Base-by-base conservation (phyloP, 2,888 invertebrate species). In the Pharmacophagus antenor region DNA sequence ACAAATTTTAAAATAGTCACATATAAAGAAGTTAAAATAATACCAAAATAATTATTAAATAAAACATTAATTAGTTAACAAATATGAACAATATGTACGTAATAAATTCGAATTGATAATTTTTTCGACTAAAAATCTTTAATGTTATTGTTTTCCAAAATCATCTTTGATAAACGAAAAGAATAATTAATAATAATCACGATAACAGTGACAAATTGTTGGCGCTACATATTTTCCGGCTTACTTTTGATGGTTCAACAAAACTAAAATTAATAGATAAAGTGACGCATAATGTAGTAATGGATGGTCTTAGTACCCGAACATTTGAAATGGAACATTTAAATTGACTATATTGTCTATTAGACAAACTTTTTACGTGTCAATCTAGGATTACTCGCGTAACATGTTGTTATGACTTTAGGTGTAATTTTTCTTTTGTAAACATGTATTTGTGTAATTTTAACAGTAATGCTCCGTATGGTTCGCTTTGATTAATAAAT, bases 321-420 rank as follows among this genome's bases (percentile, higher is more conserved):
- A 79, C 80, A 78, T 80, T 82, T 77, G 75, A 84, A 79, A 74
- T 72, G 79, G 76, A 74, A 76, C 80, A 85, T 85, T 88, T 84
- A 80, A 77, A 68, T 78, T 77, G 80, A 79, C 84, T 78, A 75
- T 77, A 70, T 84, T 76, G 73, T 74, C 76, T 81, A 77, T n/a
- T n/a, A n/a, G n/a, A 70, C 70, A 84, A 81, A 81, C 84, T 79
- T 82, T 87, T 86, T 86, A 84, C 82, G 74, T 79, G 86, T 78
- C 87, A 85, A 84, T 87, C 85, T 84, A 71, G 64, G 70, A 67
- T 71, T 77, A 77, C 77, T 79, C 76, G 76, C 76, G 74, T 80
- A 80, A 77, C n/a, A 10, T 15, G 23, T 27, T 12, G 20, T 48
- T n/a, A 37, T 47, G 47, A 31, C 47, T 31, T 55, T 47, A n/a